Conservation (phyloP, 2,888 invertebrate genomes). For the Mechanitis messenoides region DNA sequence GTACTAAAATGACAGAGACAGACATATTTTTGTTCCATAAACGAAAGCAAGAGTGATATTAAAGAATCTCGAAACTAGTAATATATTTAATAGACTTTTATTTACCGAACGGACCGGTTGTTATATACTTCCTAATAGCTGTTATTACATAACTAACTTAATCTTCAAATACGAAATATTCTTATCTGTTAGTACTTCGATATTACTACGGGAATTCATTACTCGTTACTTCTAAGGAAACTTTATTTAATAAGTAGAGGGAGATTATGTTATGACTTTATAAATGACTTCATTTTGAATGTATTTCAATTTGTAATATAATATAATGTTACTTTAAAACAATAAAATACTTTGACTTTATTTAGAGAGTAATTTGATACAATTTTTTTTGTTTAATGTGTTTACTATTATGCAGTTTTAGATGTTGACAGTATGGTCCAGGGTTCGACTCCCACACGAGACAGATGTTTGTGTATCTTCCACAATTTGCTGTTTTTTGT, state of each 20-base stretch:
- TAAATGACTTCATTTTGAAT: neutral
- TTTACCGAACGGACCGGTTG: slow-evolving; percentile 37
- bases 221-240: slow-evolving; percentile 12
- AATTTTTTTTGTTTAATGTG: too few species aligned
- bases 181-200: slow-evolving; percentile 28
- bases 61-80: neutral
- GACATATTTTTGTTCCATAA: neutral
- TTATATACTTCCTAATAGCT: slow-evolving; percentile 52
- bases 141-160: slow-evolving; percentile 53
- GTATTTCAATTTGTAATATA: neutral
- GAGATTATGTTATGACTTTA: neutral
- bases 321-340: too few species aligned
- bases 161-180: slow-evolving; percentile 50
- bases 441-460: too few species aligned
- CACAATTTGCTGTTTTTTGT: too few species aligned
- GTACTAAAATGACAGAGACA: too few species aligned
- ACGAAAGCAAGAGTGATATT: neutral
- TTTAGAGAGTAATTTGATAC: too few species aligned
- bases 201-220: slow-evolving; percentile 27
- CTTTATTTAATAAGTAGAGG: slow-evolving; percentile 17
- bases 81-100: slow-evolving; percentile 1
- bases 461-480: too few species aligned
- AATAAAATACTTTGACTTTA: too few species aligned
- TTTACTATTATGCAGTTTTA: too few species aligned
- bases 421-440: too few species aligned